Evolutionary conservation across 2,113 vertebrate genomes (phyloP).

Genomic region (Micronisus gabar): DNA sequence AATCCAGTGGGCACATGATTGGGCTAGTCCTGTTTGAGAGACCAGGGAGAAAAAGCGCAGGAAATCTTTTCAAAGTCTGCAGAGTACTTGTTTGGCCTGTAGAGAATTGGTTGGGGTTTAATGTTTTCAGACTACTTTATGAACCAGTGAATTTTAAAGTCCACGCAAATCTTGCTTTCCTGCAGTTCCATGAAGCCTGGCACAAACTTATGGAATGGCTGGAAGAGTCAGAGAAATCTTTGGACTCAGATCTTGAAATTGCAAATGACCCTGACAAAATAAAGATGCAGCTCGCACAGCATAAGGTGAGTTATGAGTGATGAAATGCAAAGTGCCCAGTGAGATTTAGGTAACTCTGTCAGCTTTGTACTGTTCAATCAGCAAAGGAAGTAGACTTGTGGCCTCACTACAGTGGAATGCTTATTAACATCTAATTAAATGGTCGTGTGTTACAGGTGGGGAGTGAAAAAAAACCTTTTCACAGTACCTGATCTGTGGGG

Average conservation of each 20-base stretch:
- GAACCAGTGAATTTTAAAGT: not conserved
- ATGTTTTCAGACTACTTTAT: not conserved
- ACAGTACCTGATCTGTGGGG: not conserved
- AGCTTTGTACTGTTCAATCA: not conserved
- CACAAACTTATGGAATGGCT: conserved; percentile 96
- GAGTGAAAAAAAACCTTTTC: not conserved
- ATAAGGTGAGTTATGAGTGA: conserved; percentile 84
- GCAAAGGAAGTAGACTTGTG: not conserved
- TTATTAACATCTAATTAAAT: not conserved
- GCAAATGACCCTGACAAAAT: conserved; percentile 98
- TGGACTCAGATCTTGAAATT: conserved; percentile 96
- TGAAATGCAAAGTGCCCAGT: not conserved
- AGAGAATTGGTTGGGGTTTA: not conserved
- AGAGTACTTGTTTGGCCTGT: not conserved
- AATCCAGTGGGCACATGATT: not conserved
- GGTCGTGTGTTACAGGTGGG: not conserved
- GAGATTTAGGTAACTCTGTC: not conserved
- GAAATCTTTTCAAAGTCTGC: not conserved
- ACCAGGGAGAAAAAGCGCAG: not conserved
- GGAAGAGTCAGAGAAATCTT: conserved; percentile 89
- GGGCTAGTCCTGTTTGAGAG: not conserved
- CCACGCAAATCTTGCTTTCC: conserved; percentile 7
- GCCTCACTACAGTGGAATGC: not conserved
- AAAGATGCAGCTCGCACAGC: conserved; percentile 89
- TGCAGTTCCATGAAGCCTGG: conserved; percentile 94